Evolutionary conservation across 1,140 invertebrate genomes (phyloP), one percentile per base, ranked within the genome.

Genomic region (Neodiprion virginianus): DNA sequence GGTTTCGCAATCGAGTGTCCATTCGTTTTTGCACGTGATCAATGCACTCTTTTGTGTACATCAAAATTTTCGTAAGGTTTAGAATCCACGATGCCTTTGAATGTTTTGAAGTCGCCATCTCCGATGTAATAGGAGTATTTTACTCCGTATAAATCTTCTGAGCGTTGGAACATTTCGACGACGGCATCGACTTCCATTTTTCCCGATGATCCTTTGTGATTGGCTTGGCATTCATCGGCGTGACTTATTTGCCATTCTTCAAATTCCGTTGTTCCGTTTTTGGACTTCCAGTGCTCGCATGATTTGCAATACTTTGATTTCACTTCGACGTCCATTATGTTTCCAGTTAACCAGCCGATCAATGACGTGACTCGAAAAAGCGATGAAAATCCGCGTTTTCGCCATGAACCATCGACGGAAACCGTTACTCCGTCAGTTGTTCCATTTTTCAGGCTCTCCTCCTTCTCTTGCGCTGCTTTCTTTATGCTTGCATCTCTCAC

Each of bases 391-490:
- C 21, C 67, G 8, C 67, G 67, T 68, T 68, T 68, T 68, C 28
- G 9, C 9, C 10, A 11, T 10, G 17, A 17, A 17, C 67, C 67
- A 17, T 17, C 11, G 12, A 1, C 53, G 53, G 53, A 61, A 61
- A 61, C 53, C 10, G n/a, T 61, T 81, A 61, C n/a, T n/a, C n/a
- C 53, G 10, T 61, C 53, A 61, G 53, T 11, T n/a, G 1, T 10
- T 61, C 53, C 53, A 11, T 61, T 61, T n/a, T 61, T 61, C 53
- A 61, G 10, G 10, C n/a, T 61, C 1, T n/a, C n/a, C 53, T 61
- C n/a, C n/a, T 61, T 61, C 53, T 61, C 53, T 61, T 61, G 53
- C n/a, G 53, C 53, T 61, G 10, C 69, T 71, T 71, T 71, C 48
- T 71, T 28, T 2, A n/a, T 28, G 28, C 48, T 71, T 12, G 28